phyloP scores from a whole-genome alignment of 1,140 invertebrate genomes.

The Leptinotarsa defecta region DNA sequence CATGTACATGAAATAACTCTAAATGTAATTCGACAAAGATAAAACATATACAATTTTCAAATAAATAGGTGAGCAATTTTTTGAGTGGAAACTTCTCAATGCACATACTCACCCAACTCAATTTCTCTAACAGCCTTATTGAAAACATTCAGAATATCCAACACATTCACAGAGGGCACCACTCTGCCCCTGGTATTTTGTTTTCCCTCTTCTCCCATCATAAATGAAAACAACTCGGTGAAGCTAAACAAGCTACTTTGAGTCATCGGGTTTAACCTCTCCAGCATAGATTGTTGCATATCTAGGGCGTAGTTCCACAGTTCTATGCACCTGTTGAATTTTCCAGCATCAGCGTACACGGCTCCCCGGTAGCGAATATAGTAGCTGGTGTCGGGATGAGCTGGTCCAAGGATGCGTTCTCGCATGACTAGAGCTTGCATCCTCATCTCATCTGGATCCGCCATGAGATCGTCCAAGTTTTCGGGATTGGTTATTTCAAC shows the following conservation, averaged over 20 bases:
- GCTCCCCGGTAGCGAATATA: constrained; percentile 93
- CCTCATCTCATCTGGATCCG: constrained; percentile 93
- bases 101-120: constrained; percentile 57
- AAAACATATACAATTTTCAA: too few species aligned
- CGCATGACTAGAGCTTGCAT: constrained; percentile 95
- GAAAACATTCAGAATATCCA: constrained; percentile 83
- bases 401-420: constrained; percentile 87
- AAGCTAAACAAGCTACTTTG: constrained; percentile 92
- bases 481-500: constrained; percentile 79
- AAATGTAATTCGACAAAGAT: too few species aligned
- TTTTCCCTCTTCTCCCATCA: constrained; percentile 79
- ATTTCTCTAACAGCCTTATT: constrained; percentile 76
- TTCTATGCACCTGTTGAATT: constrained; percentile 88
- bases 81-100: too few species aligned
- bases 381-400: constrained; percentile 95
- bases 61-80: too few species aligned
- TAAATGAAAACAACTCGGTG: constrained; percentile 93
- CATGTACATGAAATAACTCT: too few species aligned
- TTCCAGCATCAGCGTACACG: constrained; percentile 92
- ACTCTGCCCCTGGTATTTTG: constrained; percentile 71
- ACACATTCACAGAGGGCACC: constrained; percentile 77
- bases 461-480: constrained; percentile 82
- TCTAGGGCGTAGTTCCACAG: constrained; percentile 97
- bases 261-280: constrained; percentile 92
- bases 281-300: constrained; percentile 92